Conservation (phyloP, 2,113 vertebrate species). For the Mobula hypostoma region DNA sequence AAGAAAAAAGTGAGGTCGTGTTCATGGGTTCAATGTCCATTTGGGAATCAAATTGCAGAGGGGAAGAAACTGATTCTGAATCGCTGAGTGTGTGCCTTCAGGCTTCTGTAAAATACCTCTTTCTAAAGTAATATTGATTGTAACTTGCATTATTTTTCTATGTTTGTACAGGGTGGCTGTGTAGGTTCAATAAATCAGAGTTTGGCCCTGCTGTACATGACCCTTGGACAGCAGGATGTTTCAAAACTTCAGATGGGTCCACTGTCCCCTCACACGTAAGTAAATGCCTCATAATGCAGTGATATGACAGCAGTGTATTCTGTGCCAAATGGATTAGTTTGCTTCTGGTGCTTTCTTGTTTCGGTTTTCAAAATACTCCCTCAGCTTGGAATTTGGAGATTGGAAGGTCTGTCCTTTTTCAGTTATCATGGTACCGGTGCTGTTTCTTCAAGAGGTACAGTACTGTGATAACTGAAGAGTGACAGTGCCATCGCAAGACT, state of each 20-base stretch:
- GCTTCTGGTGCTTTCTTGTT: background rate
- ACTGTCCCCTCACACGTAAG: constrained; percentile 94
- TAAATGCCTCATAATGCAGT: constrained; percentile 25
- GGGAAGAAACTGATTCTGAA: too few relatives aligned
- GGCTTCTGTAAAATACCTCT: background rate
- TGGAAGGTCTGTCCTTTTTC: constrained; percentile 96
- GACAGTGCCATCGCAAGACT: constrained; percentile 81
- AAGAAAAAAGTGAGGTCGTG: too few relatives aligned
- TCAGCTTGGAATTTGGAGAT: constrained; percentile 4
- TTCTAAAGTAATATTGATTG: background rate
- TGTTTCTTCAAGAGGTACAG: constrained; percentile 97
- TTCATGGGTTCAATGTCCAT: too few relatives aligned
- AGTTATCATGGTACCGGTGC: constrained; percentile 99
- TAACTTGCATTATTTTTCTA: constrained; percentile 34
- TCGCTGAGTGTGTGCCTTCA: too few relatives aligned
- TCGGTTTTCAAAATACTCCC: background rate
- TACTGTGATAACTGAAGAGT: constrained; percentile 99
- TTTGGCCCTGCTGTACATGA: constrained; percentile 84
- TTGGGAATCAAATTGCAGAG: too few relatives aligned
- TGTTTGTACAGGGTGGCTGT: constrained; percentile 80
- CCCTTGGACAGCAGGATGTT: constrained; percentile 90
- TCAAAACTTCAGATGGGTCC: constrained; percentile 90
- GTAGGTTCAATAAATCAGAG: constrained; percentile 94
- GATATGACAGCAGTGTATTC: background rate
- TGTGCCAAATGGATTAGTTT: background rate